phyloP scores from a whole-genome alignment of 2,888 invertebrate species.

The Eudemis profundana region DNA sequence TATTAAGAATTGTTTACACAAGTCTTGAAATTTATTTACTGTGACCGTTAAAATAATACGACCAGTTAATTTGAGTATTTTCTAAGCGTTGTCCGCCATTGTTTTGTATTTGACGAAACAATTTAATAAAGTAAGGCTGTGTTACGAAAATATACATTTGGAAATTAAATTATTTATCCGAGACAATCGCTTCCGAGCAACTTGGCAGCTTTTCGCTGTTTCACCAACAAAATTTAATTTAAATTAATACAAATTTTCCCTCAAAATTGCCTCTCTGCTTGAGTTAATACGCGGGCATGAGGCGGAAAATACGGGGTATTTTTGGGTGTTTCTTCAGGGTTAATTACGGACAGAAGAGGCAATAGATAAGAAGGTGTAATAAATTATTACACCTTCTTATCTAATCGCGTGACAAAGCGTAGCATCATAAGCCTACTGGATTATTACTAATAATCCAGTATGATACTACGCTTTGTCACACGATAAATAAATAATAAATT shows the following conservation, averaged over 20 bases:
- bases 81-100: no score
- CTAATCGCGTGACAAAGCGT: no score
- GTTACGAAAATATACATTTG: constrained; percentile 7
- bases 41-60: no score
- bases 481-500: no score
- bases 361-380: no score
- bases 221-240: neutral
- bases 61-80: no score
- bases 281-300: neutral
- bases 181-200: constrained; percentile 4
- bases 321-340: neutral
- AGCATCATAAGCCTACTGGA: no score
- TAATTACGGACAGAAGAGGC: neutral
- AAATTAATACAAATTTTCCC: constrained; percentile 10
- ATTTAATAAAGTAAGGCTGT: neutral
- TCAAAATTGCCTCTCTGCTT: neutral
- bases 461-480: no score
- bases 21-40: no score
- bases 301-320: neutral
- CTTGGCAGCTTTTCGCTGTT: constrained; percentile 6
- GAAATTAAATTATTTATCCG: constrained; percentile 14
- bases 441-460: no score
- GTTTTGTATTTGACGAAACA: neutral
- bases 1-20: no score
- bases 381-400: no score